Base-by-base conservation (phyloP, 2,888 invertebrate genomes). In the Spisula solida region DNA sequence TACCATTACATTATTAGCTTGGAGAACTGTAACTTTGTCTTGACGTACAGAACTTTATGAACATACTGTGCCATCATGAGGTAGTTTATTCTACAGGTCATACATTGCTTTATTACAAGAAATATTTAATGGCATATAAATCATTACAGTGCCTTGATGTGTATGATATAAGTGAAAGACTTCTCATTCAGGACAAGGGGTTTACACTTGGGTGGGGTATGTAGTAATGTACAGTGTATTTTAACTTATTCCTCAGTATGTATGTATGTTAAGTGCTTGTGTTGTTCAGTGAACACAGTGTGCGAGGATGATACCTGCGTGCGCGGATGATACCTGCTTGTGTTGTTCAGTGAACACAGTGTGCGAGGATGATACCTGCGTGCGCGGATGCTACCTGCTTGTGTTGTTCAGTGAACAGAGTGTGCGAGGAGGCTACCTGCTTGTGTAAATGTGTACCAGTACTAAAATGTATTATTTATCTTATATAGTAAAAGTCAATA, bases 201-300 rank as follows among this genome's bases (percentile, higher is more conserved):
- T 34, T 34, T 16, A 34, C 29, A 75, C 14, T 2, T 75, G 75
- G 75, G 75, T 75, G 75, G 34, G 75, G 75, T 75, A 14, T 34
- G 29, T 75, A 75, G n/a, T 34, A 75, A 31, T 60, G n/a, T 60
- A 34, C 16, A 66, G 10, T 66, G 60, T 66, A 66, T 66, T 66
- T 66, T 66, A 66, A 66, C 60, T 66, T 66, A 66, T 66, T 66
- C 60, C 60, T 66, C 10, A 66, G 25, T 66, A 25, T 66, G 60
- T 25, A 66, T 66, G 60, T 66, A 51, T 10, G 60, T 66, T 66
- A 66, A 66, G 25, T 66, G 60, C 60, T 66, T 66, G 60, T 66
- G 60, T 66, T 66, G 60, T 66, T 66, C 25, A 66, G 14, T 51
- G 51, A 47, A 47, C 47, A 8, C 12, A 12, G 47, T 47, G 47